Percentiles rank a stretch among this genome's conserved stretches.
phyloP scores from a whole-genome alignment of 92 coral and sea anemone species.

The Scolanthus callimorphus region DNA sequence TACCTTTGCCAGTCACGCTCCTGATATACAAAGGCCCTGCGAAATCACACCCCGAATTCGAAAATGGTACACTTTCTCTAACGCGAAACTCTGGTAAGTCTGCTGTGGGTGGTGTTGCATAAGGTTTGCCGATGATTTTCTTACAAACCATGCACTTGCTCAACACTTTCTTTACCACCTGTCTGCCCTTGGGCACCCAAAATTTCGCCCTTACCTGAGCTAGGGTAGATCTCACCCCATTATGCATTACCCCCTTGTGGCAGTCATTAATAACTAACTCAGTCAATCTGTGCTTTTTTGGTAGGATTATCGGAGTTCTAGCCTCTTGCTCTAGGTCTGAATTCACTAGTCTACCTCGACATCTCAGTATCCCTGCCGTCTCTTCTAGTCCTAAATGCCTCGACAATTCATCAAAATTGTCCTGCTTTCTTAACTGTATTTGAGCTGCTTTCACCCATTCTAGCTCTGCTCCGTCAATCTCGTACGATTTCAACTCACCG shows the following conservation, averaged over 20 bases:
- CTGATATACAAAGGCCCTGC: conserved; percentile 11
- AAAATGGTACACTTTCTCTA: too few relatives aligned
- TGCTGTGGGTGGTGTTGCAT: background rate
- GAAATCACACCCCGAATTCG: too few relatives aligned
- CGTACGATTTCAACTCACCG: conserved; percentile 8
- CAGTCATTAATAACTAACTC: background rate
- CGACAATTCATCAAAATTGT: background rate
- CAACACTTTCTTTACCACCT: background rate
- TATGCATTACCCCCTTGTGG: too few relatives aligned
- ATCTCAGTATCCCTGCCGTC: conserved; percentile 5
- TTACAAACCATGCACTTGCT: conserved; percentile 2
- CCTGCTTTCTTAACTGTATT: background rate
- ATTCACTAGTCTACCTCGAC: conserved; percentile 15
- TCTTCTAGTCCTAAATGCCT: background rate
- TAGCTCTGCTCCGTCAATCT: conserved; percentile 35
- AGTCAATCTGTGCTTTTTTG: too few relatives aligned
- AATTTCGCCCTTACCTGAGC: background rate
- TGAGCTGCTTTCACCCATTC: conserved; percentile 3
- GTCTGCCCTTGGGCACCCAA: conserved; percentile 2
- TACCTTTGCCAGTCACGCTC: background rate
- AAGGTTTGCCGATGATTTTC: background rate
- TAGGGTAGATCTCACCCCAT: conserved; percentile 1
- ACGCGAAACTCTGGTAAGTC: conserved; percentile 3
- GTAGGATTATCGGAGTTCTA: conserved; percentile 2
- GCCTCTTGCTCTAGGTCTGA: background rate